Conservation (phyloP, 2,888 invertebrate species). For the Hydraecia micacea region DNA sequence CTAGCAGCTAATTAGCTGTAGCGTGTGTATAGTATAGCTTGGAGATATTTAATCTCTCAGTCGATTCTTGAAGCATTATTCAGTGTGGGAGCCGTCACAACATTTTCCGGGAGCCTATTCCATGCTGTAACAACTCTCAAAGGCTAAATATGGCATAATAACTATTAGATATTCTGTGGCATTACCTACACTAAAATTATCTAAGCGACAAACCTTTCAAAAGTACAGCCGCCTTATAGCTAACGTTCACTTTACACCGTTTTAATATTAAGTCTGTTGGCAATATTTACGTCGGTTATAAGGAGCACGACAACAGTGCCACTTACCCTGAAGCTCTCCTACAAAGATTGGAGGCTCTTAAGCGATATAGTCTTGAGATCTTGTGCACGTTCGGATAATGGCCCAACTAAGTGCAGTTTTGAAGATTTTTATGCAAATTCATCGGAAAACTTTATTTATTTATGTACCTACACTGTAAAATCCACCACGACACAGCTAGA, state of each 20-base stretch:
- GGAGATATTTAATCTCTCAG: background rate
- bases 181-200: conserved; percentile 28
- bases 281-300: conserved; percentile 81
- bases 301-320: conserved; percentile 71
- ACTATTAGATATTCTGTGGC: background rate
- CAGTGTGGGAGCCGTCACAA: background rate
- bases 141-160: background rate
- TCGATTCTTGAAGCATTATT: background rate
- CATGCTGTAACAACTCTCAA: background rate
- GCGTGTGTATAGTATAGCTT: background rate
- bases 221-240: conserved; percentile 29
- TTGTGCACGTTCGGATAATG: conserved; percentile 50
- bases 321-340: conserved; percentile 79
- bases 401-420: conserved; percentile 46
- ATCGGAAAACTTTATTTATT: background rate
- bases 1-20: background rate
- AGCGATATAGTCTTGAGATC: conserved; percentile 60
- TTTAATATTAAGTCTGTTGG: conserved; percentile 83
- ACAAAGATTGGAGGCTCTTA: conserved; percentile 78
- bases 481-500: too few species aligned
- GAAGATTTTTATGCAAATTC: conserved; percentile 47
- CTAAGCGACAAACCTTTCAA: conserved; percentile 31
- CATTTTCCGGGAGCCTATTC: too few species aligned
- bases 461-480: background rate
- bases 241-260: conserved; percentile 67